These are phyloP conservation scores for Argyresthia albistria DNA, from an alignment of 2,888 invertebrate genomes.

Conservation along the genomic window DNA sequence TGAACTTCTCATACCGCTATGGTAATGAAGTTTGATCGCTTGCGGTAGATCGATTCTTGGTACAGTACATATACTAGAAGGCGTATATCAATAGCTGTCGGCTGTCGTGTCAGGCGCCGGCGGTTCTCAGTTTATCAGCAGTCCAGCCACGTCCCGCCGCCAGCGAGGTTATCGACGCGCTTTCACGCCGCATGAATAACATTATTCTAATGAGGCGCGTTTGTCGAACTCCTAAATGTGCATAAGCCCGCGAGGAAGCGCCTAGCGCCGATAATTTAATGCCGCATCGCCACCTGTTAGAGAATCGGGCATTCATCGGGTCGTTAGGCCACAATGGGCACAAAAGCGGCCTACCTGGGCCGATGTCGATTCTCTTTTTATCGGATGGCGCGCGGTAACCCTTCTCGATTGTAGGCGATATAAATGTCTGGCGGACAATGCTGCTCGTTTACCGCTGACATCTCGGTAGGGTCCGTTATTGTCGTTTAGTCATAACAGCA, in stretches of 20 bases:
- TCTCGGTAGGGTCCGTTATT: slow-evolving; percentile 23
- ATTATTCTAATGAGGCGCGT: slow-evolving; percentile 62
- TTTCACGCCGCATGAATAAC: slow-evolving; percentile 62
- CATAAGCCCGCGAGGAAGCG: slow-evolving; percentile 35
- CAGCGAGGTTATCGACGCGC: slow-evolving; percentile 54
- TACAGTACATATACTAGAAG: neutral
- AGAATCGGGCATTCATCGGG: slow-evolving; percentile 35
- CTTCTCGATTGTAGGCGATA: slow-evolving; percentile 40
- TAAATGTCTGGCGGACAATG: slow-evolving; percentile 50
- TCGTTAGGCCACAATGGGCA: slow-evolving; percentile 54
- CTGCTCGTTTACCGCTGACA: slow-evolving; percentile 35
- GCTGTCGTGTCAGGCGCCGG: slow-evolving; percentile 13
- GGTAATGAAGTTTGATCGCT: slow-evolving; percentile 31
- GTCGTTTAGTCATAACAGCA: slow-evolving; percentile 42
- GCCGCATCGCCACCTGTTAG: slow-evolving; percentile 45
- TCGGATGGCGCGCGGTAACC: slow-evolving; percentile 23
- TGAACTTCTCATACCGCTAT: slow-evolving; percentile 5
- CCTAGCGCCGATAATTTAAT: slow-evolving; percentile 22
- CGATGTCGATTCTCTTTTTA: slow-evolving; percentile 20
- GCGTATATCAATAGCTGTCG: too few relatives aligned
- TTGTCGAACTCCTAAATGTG: slow-evolving; percentile 59
- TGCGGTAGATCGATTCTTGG: slow-evolving; percentile 19
- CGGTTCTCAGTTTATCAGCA: slow-evolving; percentile 28
- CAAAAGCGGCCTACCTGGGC: slow-evolving; percentile 38
- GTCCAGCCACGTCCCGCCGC: slow-evolving; percentile 44